Evolutionary conservation across 2,113 vertebrate species (phyloP), one percentile per base, ranked within the genome.

Genomic region (Xenopus borealis): DNA sequence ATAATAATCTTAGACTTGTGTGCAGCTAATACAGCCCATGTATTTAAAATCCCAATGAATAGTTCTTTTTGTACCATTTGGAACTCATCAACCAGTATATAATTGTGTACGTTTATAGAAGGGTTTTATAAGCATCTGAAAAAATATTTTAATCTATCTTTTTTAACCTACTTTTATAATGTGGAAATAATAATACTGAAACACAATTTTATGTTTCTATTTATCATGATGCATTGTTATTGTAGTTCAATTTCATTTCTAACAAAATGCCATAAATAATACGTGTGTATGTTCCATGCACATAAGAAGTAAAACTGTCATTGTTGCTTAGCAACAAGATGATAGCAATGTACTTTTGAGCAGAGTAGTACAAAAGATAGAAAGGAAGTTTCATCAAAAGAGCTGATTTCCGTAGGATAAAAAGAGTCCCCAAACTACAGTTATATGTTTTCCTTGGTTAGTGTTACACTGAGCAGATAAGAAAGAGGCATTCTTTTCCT

Each of bases 341-440:
- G 44, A 75, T 68, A 68, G 23, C 23, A 68, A 16, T 68, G 59
- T 66, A 68, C 72, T 75, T 75, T 74, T 33, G 71, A 27, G 55
- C 40, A 65, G 6, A 33, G 59, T 19, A 68, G 55, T 33, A 67
- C 65, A 62, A 67, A 75, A 40, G 64, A 75, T 62, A 59, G 64
- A 75, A 74, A 59, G 52, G 19, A 75, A 59, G 55, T 67, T 27
- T 67, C 55, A 68, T 75, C 44, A 66, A 62, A 75, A 52, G 64
- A 18, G 23, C 45, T 62, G 64, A 66, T 61, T 68, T 62, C 66
- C 20, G 64, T 62, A 33, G 55, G 64, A 75, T 68, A 58, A 74
- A 72, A 50, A 68, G 40, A 74, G 63, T 68, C 65, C 55, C 72
- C 44, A 67, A 74, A 67, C 63, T 59, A 74, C 72, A 74, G 53